Conservation (phyloP, 2,888 invertebrate species). For the Syrphus vitripennis region DNA sequence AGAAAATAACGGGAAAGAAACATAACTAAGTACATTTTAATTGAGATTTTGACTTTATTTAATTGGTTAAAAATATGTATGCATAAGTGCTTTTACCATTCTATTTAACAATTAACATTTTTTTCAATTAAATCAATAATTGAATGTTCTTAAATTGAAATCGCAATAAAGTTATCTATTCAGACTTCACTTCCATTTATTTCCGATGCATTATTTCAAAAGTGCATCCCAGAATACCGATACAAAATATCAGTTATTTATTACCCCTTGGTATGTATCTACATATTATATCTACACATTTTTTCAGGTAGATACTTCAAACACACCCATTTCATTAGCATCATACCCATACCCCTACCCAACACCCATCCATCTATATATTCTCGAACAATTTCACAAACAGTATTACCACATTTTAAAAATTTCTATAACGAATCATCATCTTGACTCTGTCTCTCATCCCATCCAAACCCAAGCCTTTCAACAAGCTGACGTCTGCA, state of each 20-base stretch:
- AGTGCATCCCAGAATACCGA: conserved; percentile 20
- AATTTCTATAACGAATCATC: conserved; percentile 47
- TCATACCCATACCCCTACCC: background rate
- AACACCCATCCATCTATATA: conserved; percentile 48
- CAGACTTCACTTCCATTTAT: conserved; percentile 1
- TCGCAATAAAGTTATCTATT: conserved; percentile 20
- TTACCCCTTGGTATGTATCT: background rate
- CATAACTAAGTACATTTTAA: background rate
- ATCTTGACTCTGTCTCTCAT: conserved; percentile 11
- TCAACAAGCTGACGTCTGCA: conserved; percentile 42
- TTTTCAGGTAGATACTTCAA: conserved; percentile 14
- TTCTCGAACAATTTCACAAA: conserved; percentile 72
- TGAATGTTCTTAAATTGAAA: conserved; percentile 11
- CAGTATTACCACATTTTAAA: conserved; percentile 63
- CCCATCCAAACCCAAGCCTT: conserved; percentile 17
- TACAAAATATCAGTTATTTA: background rate
- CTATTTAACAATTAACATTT: background rate
- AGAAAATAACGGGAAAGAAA: background rate
- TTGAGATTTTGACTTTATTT: background rate
- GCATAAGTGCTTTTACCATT: background rate
- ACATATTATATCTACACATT: conserved; percentile 35
- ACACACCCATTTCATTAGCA: conserved; percentile 17
- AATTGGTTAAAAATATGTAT: background rate
- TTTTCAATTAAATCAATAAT: conserved; percentile 23
- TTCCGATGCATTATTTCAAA: background rate